phyloP scores from a whole-genome alignment of 1,140 invertebrate genomes.

The Pseudomyrmex sp. region DNA sequence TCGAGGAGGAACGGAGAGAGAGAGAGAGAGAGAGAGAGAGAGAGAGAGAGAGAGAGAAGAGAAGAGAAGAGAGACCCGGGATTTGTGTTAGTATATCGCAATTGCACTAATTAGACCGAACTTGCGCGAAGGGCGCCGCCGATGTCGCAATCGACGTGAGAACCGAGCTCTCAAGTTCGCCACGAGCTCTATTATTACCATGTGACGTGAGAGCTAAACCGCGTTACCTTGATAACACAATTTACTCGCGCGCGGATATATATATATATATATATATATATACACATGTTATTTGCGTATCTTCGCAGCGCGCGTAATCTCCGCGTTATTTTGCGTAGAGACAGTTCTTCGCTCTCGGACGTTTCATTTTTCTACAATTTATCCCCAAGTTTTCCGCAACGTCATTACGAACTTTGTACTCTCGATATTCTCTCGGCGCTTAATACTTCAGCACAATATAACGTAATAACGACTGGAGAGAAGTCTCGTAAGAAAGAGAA shows the following conservation, averaged over 20 bases:
- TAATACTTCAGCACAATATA: too few relatives aligned
- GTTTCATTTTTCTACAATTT: constrained; percentile 6
- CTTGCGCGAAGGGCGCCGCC: constrained; percentile 19
- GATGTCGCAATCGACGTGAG: constrained; percentile 35
- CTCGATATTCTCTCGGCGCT: too few relatives aligned
- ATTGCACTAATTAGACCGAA: constrained; percentile 35
- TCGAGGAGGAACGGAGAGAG: not conserved
- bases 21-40: too few relatives aligned
- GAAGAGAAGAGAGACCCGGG: too few relatives aligned
- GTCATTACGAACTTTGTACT: not conserved
- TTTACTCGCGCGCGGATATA: not conserved
- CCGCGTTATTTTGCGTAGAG: not conserved
- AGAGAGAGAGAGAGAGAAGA: too few relatives aligned
- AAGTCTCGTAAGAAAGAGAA: too few relatives aligned
- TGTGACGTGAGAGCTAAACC: constrained; percentile 11
- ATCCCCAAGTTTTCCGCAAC: not conserved
- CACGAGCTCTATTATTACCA: constrained; percentile 29
- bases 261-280: too few relatives aligned
- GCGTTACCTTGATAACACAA: constrained; percentile 34
- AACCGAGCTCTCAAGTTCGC: constrained; percentile 19
- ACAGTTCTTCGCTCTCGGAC: too few relatives aligned
- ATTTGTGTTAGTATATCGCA: not conserved
- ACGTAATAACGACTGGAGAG: too few relatives aligned
- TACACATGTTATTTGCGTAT: not conserved
- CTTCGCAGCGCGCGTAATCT: constrained; percentile 5